These are phyloP conservation scores for Pelodytes ibericus DNA, from an alignment of 2,797 vertebrate genomes.

Conservation along the genomic window DNA sequence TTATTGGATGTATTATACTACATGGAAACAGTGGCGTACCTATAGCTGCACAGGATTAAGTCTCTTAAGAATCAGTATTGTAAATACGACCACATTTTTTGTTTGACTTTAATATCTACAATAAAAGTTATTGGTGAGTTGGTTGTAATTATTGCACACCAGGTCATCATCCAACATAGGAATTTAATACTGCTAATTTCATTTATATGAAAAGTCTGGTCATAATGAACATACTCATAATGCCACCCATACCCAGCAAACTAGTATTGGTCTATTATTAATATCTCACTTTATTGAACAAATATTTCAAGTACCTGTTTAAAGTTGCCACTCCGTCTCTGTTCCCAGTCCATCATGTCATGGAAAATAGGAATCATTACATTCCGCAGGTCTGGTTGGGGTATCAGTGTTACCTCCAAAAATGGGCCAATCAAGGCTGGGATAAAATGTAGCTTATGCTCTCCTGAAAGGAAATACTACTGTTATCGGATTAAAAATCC, in stretches of 20 bases:
- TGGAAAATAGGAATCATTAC: conserved; percentile 99
- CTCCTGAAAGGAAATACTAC: conserved; percentile 76
- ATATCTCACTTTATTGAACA: not conserved
- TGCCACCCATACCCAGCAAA: not conserved
- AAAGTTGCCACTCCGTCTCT: conserved; percentile 94
- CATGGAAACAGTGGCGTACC: too few relatives aligned
- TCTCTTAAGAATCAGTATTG: too few relatives aligned
- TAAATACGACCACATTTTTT: too few relatives aligned
- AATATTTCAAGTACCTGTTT: conserved; percentile 83
- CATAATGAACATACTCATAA: too few relatives aligned
- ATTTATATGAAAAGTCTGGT: too few relatives aligned
- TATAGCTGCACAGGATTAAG: too few relatives aligned
- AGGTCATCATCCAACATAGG: too few relatives aligned
- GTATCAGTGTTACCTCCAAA: conserved; percentile 96
- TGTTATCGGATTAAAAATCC: not conserved
- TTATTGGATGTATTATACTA: too few relatives aligned
- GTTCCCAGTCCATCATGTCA: conserved; percentile 99
- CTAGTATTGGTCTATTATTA: not conserved
- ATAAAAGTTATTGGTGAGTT: too few relatives aligned
- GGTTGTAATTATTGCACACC: too few relatives aligned
- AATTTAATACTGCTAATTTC: too few relatives aligned
- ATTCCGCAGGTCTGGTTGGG: conserved; percentile 94
- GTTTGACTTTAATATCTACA: too few relatives aligned
- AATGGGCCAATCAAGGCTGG: conserved; percentile 96
- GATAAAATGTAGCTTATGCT: conserved; percentile 97